phyloP scores from a whole-genome alignment of 2,888 invertebrate genomes.

The Andrena dorsata region DNA sequence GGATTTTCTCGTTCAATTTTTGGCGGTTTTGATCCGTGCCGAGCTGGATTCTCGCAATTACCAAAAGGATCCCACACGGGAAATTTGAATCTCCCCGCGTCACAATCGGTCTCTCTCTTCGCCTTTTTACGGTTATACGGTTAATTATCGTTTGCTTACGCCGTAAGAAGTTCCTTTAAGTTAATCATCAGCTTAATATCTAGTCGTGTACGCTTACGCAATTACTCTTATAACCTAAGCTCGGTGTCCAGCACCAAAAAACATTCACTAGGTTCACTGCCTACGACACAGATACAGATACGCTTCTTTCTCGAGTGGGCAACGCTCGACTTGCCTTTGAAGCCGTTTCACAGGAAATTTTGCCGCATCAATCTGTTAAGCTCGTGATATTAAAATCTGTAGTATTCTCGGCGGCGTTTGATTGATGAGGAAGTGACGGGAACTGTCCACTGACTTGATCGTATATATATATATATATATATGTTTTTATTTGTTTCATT shows the following conservation, averaged over 20 bases:
- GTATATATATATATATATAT: not conserved
- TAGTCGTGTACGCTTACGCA: conserved; percentile 73
- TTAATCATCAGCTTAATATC: conserved; percentile 70
- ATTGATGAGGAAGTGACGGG: conserved; percentile 8
- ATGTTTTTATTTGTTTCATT: conserved; percentile 22
- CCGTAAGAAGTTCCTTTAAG: conserved; percentile 68
- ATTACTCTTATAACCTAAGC: conserved; percentile 79
- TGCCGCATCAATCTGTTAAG: not conserved
- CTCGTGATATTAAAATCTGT: not conserved
- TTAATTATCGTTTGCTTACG: conserved; percentile 70
- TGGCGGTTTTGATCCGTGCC: not conserved
- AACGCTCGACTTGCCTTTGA: conserved; percentile 57
- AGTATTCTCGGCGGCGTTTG: not conserved
- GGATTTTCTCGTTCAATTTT: not conserved
- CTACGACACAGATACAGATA: conserved; percentile 84
- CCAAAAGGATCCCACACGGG: conserved; percentile 1
- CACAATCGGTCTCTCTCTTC: conserved; percentile 20
- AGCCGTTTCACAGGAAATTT: not conserved
- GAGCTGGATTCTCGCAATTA: conserved; percentile 2
- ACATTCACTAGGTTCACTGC: conserved; percentile 82
- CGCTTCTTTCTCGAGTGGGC: conserved; percentile 61
- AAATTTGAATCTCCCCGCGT: conserved; percentile 2
- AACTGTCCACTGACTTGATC: not conserved
- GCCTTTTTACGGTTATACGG: conserved; percentile 41
- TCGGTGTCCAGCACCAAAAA: conserved; percentile 85